Evolutionary conservation across 2,888 invertebrate genomes (phyloP), one percentile per base, ranked within the genome.

Genomic region (Drosophila mayaguana): DNA sequence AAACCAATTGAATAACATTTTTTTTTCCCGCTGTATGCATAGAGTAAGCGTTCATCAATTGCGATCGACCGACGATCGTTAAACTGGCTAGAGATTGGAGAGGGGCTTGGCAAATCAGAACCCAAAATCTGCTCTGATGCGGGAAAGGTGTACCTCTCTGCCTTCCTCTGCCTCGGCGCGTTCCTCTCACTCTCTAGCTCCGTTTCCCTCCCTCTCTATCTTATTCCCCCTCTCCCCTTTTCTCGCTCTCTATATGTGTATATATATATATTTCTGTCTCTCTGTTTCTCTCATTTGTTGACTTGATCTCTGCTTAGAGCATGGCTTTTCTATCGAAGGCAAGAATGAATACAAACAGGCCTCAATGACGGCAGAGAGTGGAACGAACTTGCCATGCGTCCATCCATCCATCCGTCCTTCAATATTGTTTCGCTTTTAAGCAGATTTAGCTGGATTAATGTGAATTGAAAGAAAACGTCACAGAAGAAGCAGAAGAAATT

Each of bases 391-490:
- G 32, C 28, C 43, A 12, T 20, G 18, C 42, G 20, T 28, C 25
- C 59, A 25, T 28, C 7, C 28, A 8, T 28, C 8, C 20, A 7
- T 22, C 45, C 45, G 22, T 28, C 28, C 59, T 42, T 56, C 62
- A 56, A 70, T 59, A 48, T 62, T 69, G 66, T 71, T 53, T 69
- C 56, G 53, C 48, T 59, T 72, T 78, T 59, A 72, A 67, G 76
- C 80, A 72, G 72, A 80, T 87, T 84, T 82, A 59, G 76, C 72
- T 72, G 85, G 76, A 76, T 87, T 76, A 76, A 74, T 68, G 72
- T 72, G 68, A 76, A 83, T 53, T 22, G 53, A 54, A 36, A 54
- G 36, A 54, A 38, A 53, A 51, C 20, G 34, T 14, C 0, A 9
- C 14, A 9, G 34, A 8, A 36, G 14, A 22, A 34, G 18, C 14